phyloP scores from a whole-genome alignment of 2,113 vertebrate species.

The Lethenteron reissneri region DNA sequence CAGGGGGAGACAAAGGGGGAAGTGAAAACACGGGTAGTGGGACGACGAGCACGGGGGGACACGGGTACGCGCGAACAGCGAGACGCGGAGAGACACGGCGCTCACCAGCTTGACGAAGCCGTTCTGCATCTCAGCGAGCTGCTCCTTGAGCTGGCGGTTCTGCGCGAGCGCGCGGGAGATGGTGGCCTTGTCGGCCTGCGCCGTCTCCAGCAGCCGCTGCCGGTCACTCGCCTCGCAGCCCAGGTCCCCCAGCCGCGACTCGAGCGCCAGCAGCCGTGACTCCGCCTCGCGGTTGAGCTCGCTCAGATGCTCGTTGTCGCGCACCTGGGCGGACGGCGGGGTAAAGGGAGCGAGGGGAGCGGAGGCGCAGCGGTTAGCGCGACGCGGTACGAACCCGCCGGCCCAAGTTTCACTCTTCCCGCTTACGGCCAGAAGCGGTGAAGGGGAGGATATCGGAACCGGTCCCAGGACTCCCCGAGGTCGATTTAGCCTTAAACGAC shows the following conservation, averaged over 20 bases:
- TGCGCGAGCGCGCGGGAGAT: constrained; percentile 70
- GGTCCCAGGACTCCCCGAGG: too few relatives aligned
- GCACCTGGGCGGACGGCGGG: constrained; percentile 20
- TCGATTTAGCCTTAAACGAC: too few relatives aligned
- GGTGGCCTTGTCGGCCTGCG: constrained; percentile 70
- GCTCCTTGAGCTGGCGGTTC: constrained; percentile 72
- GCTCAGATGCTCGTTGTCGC: constrained; percentile 64
- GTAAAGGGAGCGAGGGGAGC: not conserved
- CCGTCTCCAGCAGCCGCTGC: constrained; percentile 57
- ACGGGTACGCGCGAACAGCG: too few relatives aligned
- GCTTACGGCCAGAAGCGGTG: not conserved
- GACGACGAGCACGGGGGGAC: too few relatives aligned
- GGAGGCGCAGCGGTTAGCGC: not conserved
- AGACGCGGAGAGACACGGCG: constrained; percentile 1
- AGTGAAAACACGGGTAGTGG: too few relatives aligned
- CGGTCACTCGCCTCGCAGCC: constrained; percentile 38
- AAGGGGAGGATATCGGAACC: too few relatives aligned
- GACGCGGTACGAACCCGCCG: not conserved
- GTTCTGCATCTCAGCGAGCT: constrained; percentile 79
- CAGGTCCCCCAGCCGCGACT: constrained; percentile 29
- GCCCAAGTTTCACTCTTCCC: not conserved
- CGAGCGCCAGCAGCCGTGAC: constrained; percentile 38
- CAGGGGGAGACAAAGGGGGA: too few relatives aligned
- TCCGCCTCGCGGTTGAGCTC: constrained; percentile 56
- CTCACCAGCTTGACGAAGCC: constrained; percentile 75